phyloP scores from a whole-genome alignment of 2,113 vertebrate species.

The Heteronetta atricapilla region DNA sequence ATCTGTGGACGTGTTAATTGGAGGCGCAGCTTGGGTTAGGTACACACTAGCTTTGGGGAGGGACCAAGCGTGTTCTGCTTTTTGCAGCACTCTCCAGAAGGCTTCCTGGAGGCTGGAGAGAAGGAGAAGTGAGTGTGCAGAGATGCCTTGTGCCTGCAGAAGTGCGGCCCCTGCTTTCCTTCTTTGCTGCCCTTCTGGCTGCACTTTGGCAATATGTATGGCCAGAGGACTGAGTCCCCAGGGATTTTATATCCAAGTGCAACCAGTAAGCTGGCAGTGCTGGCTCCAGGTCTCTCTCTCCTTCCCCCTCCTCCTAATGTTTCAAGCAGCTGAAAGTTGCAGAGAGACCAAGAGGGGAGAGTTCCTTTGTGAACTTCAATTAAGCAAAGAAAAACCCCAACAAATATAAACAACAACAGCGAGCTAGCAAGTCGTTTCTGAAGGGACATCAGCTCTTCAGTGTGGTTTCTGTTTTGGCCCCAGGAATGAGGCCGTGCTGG shows the following conservation, averaged over 20 bases:
- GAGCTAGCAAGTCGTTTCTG: not conserved
- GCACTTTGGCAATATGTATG: not conserved
- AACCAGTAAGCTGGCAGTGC: not conserved
- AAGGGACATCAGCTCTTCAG: not conserved
- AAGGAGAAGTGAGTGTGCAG: rapidly evolving
- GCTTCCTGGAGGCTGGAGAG: not conserved
- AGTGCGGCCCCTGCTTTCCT: not conserved
- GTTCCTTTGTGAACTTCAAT: not conserved
- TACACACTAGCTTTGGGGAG: rapidly evolving
- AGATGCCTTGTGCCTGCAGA: not conserved
- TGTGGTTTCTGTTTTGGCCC: not conserved
- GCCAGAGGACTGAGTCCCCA: not conserved
- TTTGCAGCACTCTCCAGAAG: not conserved
- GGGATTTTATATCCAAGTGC: not conserved
- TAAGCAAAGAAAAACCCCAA: not conserved
- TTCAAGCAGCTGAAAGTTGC: not conserved
- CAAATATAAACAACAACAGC: not conserved
- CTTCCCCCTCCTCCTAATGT: not conserved
- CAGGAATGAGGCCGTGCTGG: not conserved
- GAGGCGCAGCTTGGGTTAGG: not conserved
- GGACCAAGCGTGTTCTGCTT: not conserved
- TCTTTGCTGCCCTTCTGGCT: not conserved
- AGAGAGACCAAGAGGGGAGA: not conserved
- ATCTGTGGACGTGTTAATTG: not conserved
- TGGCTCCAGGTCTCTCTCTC: not conserved